Evolutionary conservation across 1,140 invertebrate species (phyloP), one percentile per base, ranked within the genome.

Genomic region (Drosophila bifasciata): DNA sequence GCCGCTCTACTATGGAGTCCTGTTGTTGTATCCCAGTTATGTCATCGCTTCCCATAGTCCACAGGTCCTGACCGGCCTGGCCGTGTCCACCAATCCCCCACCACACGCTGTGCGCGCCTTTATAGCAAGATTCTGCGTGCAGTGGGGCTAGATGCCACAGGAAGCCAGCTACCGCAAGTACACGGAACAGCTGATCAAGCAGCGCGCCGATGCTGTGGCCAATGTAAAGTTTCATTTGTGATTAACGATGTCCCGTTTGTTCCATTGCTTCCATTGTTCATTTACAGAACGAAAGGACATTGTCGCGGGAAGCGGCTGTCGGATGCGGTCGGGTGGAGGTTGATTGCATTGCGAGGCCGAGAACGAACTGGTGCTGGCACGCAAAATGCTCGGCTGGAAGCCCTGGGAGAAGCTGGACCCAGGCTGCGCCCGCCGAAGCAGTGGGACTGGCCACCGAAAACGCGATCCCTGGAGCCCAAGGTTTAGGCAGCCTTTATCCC

Each of bases 361-460:
- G 91, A 96, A 97, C 91, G 98, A 99, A 92, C 90, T 99, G 15
- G 91, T 94, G 9, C 91, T 99, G 48, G 94, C 96, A 13, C 93
- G 97, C 72, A 96, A 96, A 90, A 97, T 99, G 95, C 74, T 96
- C 0, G 93, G 94, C 44, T 98, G 96, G 95, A 98, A 97, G 91
- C 95, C 97, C 0, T 99, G 98, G 98, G 97, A 99, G 90, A 95
- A 96, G 9, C 92, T 99, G 7, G n/a, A 84, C 95, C 0, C 93
- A 94, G 49, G 91, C 95, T 79, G 93, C 96, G 11, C 96, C 97
- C 4, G 92, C 94, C 46, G n/a, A 95, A 95, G 59, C 98, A 99
- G 91, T 99, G 98, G 98, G 94, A 95, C 61, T 99, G 98, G 98
- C 98, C 98, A 9, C 95, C 96, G n/a, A n/a, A n/a, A 56, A 92